Base-by-base conservation (phyloP, 2,888 invertebrate species). In the Ophion ellenae region DNA sequence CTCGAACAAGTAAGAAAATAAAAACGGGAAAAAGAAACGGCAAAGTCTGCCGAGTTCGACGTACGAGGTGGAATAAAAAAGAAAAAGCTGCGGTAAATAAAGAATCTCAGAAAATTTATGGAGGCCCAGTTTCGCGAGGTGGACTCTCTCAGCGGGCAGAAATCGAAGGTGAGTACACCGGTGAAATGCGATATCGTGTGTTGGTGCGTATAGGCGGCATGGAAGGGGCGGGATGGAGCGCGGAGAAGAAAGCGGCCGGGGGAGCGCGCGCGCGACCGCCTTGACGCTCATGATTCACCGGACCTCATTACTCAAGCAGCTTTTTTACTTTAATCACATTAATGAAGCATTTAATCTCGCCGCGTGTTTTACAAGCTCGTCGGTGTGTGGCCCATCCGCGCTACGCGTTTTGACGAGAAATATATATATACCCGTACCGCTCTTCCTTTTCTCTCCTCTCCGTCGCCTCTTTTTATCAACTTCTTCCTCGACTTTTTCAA, bases 311-410 rank as follows among this genome's bases (percentile, higher is more conserved):
- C 92, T 94, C 93, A 93, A 89, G 88, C 93, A 92, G 92, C 92
- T 94, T 94, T 94, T 84, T 93, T 94, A 92, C 93, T 93, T 94
- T 93, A 93, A 94, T 94, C 94, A 93, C 93, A 93, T 94, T 94
- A 94, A 94, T 93, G 94, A 94, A 93, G 93, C 93, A 93, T 93
- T 94, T 93, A 93, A 94, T 94, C 94, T 93, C 92, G 85, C 93
- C 90, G 93, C 93, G 91, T 93, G 94, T 93, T 93, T 94, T 93
- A 93, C 93, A 92, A 93, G 93, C 92, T 91, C 59, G 91, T 88
- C 92, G 91, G 90, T 93, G 93, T 94, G 94, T 94, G 93, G 93
- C 92, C 93, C 89, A 89, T 91, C 90, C 90, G 83, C 86, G 89
- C 89, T 89, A 66, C 84, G 89, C 87, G 83, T 81, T 77, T 86